Conservation (phyloP, 2,888 invertebrate species). For the Melolontha melolontha region DNA sequence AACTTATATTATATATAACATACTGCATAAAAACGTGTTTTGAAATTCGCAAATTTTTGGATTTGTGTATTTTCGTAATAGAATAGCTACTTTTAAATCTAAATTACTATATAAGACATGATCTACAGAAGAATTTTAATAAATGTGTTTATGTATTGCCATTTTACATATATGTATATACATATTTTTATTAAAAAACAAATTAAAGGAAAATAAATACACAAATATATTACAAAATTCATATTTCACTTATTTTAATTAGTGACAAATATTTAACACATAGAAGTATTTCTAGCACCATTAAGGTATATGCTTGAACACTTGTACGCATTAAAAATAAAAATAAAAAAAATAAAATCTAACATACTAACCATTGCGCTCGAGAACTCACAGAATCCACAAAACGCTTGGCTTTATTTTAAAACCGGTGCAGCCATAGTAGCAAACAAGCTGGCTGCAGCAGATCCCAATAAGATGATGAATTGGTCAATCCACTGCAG, state of each 20-base stretch:
- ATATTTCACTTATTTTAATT: conserved; percentile 20
- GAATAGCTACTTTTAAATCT: conserved; percentile 8
- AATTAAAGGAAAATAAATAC: conserved; percentile 20
- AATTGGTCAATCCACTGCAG: conserved; percentile 57
- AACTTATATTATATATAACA: too few species aligned
- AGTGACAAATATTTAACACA: conserved; percentile 19
- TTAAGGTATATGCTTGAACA: background rate
- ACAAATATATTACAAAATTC: conserved; percentile 1
- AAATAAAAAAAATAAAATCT: conserved; percentile 51
- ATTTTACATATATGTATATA: conserved; percentile 16
- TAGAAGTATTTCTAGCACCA: conserved; percentile 4
- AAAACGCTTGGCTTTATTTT: conserved; percentile 57
- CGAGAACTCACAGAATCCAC: conserved; percentile 59
- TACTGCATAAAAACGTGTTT: too few species aligned
- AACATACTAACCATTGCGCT: conserved; percentile 59
- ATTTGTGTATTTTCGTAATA: conserved; percentile 13
- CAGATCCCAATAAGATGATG: conserved; percentile 57
- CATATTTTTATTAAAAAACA: background rate
- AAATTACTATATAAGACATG: background rate
- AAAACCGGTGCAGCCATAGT: conserved; percentile 57
- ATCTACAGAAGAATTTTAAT: background rate
- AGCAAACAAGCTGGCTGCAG: conserved; percentile 61
- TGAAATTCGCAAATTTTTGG: too few species aligned
- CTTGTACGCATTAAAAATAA: conserved; percentile 25
- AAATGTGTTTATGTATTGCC: conserved; percentile 34